Evolutionary conservation across 2,888 invertebrate species (phyloP).

Genomic region (Drosophila mimica): DNA sequence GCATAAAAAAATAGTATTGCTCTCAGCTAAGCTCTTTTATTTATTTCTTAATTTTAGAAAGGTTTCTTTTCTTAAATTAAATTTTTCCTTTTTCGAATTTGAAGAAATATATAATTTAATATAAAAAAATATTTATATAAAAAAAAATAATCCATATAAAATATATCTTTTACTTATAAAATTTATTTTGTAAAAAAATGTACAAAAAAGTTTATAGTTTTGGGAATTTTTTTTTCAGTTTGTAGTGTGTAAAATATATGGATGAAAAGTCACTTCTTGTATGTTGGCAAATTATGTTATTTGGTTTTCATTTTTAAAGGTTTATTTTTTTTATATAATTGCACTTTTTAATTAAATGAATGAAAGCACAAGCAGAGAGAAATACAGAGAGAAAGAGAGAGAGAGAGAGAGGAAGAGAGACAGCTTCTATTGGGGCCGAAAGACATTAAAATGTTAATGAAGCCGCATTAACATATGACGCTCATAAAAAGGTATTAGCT

Average conservation of each 20-base stretch:
- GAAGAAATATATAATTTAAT: background rate
- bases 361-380: conserved; percentile 1
- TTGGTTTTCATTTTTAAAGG: conserved; percentile 46
- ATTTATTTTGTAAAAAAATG: background rate
- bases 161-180: background rate
- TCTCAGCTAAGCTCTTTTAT: background rate
- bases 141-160: background rate
- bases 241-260: background rate
- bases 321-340: conserved; percentile 69
- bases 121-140: background rate
- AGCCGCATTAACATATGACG: conserved; percentile 80
- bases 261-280: conserved; percentile 1
- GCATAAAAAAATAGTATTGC: background rate
- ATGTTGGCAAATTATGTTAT: conserved; percentile 49
- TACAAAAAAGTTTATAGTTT: background rate
- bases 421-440: conserved; percentile 47
- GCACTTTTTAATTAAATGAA: conserved; percentile 75
- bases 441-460: conserved; percentile 81
- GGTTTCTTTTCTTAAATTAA: background rate
- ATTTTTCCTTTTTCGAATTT: background rate
- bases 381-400: background rate
- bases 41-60: background rate
- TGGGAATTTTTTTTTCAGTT: background rate
- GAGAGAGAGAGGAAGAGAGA: background rate
- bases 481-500: conserved; percentile 79